Base-by-base conservation (phyloP, 2,888 invertebrate species). In the Dicyrtomina minuta region DNA sequence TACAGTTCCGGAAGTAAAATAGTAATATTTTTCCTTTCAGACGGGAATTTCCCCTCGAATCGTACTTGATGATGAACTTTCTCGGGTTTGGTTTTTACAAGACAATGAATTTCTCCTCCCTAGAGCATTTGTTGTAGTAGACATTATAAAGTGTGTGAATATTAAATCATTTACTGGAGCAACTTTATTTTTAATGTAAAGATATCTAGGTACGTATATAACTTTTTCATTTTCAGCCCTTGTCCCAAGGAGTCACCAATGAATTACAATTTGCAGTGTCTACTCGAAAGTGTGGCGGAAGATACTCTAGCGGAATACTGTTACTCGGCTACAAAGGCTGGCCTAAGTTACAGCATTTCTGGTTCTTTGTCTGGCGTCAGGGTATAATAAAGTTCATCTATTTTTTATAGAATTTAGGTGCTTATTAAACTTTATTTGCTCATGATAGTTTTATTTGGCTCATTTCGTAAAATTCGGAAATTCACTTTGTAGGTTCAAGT, bases 301-400 rank as follows among this genome's bases (percentile, higher is more conserved):
- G 98, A 98, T 83, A 86, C 89, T 12, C 83, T 98, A 24, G 96
- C 91, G 80, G 96, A 97, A 83, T 95, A 93, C 82, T 88, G 92
- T 2, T 98, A 98, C 83, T 89, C 91, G 39, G 96, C 97, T 0
- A 91, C 92, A 79, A 84, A 97, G 75, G 95, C 96, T 24, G 96
- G 96, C 0, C 84, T 97, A 1, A 86, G 88, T 72, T 93, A 92
- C 85, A 87, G 85, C 79, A 83, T 96, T 43, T 84, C 84, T 24
- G 90, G 89, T 79, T 91, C 90, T 68, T 90, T 91, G 80, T 90
- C 91, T 80, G 96, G 96, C n/a, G 8, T 60, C 12, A 13, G 41
- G 5, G 17, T 58, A 17, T 3, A 46, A 46, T 46, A 5, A 33
- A 3, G 51, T 51, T 10, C 51, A 12, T 56, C 26, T 26, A 3